Evolutionary conservation across 2,888 invertebrate species (phyloP), one percentile per base, ranked within the genome.

Genomic region (Apamea crenata): DNA sequence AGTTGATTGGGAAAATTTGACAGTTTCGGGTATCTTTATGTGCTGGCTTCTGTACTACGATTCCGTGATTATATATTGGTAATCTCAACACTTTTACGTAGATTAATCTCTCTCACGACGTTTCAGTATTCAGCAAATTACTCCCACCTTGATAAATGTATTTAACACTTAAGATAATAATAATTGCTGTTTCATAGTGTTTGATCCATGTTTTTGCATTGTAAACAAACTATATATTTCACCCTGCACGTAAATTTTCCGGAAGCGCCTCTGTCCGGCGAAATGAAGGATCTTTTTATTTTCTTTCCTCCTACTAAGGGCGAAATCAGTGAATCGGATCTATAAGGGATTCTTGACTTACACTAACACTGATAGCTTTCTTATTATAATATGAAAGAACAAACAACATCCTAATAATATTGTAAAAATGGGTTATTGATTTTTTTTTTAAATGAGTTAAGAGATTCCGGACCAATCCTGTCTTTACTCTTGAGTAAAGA

Each of bases 251-350:
- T 88, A 86, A 36, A 61, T 89, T 66, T 77, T 74, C 76, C 86
- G 87, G 86, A 89, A 87, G 73, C 76, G 53, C 68, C 73, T 71
- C 63, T 77, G 79, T 82, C 83, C 85, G 65, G 67, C 29, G 29
- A 83, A 83, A 87, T 87, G 72, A 78, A 53, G 77, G 65, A 76
- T 74, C 72, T 72, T 83, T 88, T 85, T 81, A 77, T 83, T 84
- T 81, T 78, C 25, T 78, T 84, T 83, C 68, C 36, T 25, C 21
- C 32, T 25, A 70, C 72, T 74, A 82, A 84, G 56, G 70, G 79
- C 74, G 68, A 85, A 87, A 84, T 90, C 90, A 86, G 87, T 84
- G 80, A 86, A 73, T 81, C 59, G 80, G 69, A 84, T 82, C 80
- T 81, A 50, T 74, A 25, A 81, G 77, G 78, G 81, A 86, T 90